These are phyloP conservation scores for Lynx canadensis DNA, from an alignment of 2,113 vertebrate genomes.

Conservation along the genomic window DNA sequence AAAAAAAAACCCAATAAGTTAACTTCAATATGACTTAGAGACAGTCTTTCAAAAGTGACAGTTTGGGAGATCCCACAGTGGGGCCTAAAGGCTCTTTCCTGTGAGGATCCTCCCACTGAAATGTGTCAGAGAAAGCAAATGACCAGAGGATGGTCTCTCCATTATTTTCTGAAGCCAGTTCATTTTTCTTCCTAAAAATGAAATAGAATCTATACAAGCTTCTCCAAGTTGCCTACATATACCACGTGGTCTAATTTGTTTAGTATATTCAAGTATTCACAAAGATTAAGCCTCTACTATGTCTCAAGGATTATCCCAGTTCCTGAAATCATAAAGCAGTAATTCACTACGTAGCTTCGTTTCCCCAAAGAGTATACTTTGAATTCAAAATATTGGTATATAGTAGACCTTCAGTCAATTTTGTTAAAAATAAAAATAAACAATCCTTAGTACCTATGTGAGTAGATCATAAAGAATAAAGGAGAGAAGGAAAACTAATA, in stretches of 20 bases:
- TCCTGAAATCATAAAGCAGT: not conserved
- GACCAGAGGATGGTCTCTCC: not conserved
- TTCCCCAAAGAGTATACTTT: not conserved
- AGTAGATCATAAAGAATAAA: not conserved
- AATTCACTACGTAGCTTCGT: not conserved
- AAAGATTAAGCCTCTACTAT: not conserved
- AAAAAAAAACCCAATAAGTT: not conserved
- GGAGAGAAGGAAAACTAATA: not conserved
- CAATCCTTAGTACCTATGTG: not conserved
- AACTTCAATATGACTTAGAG: slow-evolving; percentile 24
- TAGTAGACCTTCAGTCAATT: not conserved
- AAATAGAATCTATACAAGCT: not conserved
- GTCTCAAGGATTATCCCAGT: not conserved
- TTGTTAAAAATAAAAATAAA: not conserved
- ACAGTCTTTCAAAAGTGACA: not conserved
- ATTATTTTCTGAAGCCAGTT: not conserved
- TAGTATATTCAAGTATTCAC: not conserved
- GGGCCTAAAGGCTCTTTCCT: not conserved
- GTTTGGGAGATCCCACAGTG: not conserved
- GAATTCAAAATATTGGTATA: not conserved
- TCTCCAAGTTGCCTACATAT: not conserved
- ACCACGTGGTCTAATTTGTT: not conserved
- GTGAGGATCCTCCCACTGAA: not conserved
- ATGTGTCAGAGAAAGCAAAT: not conserved
- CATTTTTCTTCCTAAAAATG: slow-evolving; percentile 18